Base-by-base conservation (phyloP, 2,888 invertebrate genomes). In the Ochropleura leucogaster region DNA sequence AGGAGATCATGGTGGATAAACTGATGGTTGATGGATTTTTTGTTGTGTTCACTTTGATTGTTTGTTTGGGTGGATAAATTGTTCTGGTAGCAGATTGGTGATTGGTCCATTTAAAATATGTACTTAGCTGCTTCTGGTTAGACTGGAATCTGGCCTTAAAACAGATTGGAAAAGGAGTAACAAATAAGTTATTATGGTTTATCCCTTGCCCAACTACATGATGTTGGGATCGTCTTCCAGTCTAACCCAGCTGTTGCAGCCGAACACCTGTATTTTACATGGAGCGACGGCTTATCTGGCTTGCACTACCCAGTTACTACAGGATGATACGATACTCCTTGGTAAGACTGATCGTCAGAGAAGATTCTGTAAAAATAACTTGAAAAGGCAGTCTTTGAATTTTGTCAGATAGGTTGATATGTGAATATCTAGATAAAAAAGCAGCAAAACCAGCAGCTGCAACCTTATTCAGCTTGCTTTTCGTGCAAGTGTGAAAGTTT, bases 1-100 rank as follows among this genome's bases (percentile, higher is more conserved):
- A 60, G 71, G 75, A 72, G 68, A 79, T 79, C 44, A 83, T 83
- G 49, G 65, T 74, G 55, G 66, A 62, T 68, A 46, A 72, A 73
- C 66, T 55, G 68, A 68, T 74, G 80, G 75, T 49, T 47, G 62
- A 75, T 75, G 62, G 65, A 30, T 57, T 80, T 77, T 79, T 74
- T 60, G 49, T 20, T 68, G 42, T 66, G 30, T 66, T 57, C 9
- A 55, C n/a, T 73, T 72, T 74, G 53, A 60, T 63, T 63, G 40
- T 63, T 46, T 79, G 53, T 49, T 79, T 49, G 30, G n/a, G 1
- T 62, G 30, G 18, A 16, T 47, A 18, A 42, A 18, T 72, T 57
- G 18, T 60, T 42, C 10, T 44, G 40, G 10, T 10, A 57, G 30
- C 30, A 14, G 30, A 20, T 20, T n/a, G 6, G n/a, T 6, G 42